Base-by-base conservation (phyloP, 2,888 invertebrate species). In the Cosmopolites sordidus region DNA sequence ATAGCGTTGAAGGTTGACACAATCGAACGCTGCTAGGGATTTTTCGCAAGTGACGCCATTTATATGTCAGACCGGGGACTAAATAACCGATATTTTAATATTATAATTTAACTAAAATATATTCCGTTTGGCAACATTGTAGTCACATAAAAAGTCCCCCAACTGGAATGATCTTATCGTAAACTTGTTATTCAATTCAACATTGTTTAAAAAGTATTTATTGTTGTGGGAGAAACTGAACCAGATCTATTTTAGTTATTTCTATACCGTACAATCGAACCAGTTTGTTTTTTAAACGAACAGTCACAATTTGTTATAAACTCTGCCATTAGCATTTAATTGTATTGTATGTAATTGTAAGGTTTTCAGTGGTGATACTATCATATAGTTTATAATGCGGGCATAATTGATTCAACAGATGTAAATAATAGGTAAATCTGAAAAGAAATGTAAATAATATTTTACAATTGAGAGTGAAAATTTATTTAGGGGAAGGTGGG, bases 201-300 rank as follows among this genome's bases (percentile, higher is more conserved):
- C 33, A 33, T 33, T 33, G 33, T 33, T 33, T 33, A 33, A 33
- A 33, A 33, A 33, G 33, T 6, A 33, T 33, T 33, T 33, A 33
- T 33, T 33, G 33, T 33, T 33, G 33, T 33, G 33, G 33, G 33
- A 33, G 33, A 33, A 33, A 33, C 33, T 9, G 33, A 33, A 33
- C 33, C 33, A 33, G 33, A 33, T 33, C 33, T 33, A 12, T 33
- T 11, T 33, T 6, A 33, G 33, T 33, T 33, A 33, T 33, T 5
- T 33, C 33, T 33, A 12, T 33, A n/a, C 5, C 33, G 5, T 11
- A 33, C 33, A 33, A 33, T 33, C 33, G 33, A n/a, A 33, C 33
- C 33, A 12, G 33, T 33, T 33, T n/a, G 33, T 33, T 33, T 33
- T 33, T 33, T n/a, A 11, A 33, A n/a, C 11, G 33, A 12, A 33